Percentiles rank a stretch among this genome's conserved stretches.
phyloP scores from a whole-genome alignment of 92 coral and sea anemone genomes.

The Zoanthus sociatus region DNA sequence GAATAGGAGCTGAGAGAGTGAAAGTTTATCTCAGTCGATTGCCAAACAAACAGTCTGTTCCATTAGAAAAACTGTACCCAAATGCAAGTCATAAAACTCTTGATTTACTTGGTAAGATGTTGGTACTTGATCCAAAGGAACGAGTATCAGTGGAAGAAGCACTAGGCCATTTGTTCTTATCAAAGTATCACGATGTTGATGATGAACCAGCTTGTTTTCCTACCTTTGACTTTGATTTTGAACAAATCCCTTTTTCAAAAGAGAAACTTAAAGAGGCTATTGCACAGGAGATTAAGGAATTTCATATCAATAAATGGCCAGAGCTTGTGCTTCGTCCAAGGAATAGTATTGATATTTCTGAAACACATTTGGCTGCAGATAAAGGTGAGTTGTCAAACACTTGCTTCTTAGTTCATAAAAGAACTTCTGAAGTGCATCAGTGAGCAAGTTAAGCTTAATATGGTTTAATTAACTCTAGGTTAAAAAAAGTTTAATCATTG shows the following conservation, averaged over 20 bases:
- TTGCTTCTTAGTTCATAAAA: neutral
- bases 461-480: no score
- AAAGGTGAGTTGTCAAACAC: neutral
- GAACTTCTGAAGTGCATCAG: no score
- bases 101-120: slow-evolving; percentile 85
- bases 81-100: slow-evolving; percentile 74
- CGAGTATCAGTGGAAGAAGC: slow-evolving; percentile 88
- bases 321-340: slow-evolving; percentile 63
- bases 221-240: slow-evolving; percentile 93
- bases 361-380: neutral
- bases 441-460: no score
- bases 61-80: slow-evolving; percentile 83
- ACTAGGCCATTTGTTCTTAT: slow-evolving; percentile 76
- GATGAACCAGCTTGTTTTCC: slow-evolving; percentile 93
- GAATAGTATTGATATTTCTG: neutral
- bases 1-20: slow-evolving; percentile 99
- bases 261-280: slow-evolving; percentile 87
- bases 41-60: slow-evolving; percentile 86
- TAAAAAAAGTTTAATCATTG: no score
- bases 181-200: slow-evolving; percentile 89
- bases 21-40: slow-evolving; percentile 88
- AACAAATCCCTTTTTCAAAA: slow-evolving; percentile 78
- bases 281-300: slow-evolving; percentile 81
- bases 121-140: slow-evolving; percentile 87
- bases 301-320: slow-evolving; percentile 60